Evolutionary conservation across 2,888 invertebrate species (phyloP), one percentile per base, ranked within the genome.

Genomic region (Heliconius ethilla): DNA sequence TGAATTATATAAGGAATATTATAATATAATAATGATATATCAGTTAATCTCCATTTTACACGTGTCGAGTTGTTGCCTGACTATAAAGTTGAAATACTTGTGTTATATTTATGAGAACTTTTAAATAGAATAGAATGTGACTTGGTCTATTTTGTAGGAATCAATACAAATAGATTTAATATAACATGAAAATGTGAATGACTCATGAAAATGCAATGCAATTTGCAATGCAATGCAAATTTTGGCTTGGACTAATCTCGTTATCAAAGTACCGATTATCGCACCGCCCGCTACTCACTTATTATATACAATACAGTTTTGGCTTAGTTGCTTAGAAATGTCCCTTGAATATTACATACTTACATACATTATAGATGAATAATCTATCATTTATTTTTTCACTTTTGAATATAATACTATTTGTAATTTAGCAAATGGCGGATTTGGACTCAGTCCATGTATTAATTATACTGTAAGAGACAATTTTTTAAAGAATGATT

Each of bases 401-500:
- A 76, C 45, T 29, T 3, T 45, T 63, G 29, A 72, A 37, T n/a
- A 33, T 55, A 29, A 33, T 33, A 11, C n/a, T 55, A 59, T 33
- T 10, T 55, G 55, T 29, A 29, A 51, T 1, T 70, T 70, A 51
- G 29, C 29, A 22, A 72, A n/a, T 25, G 59, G n/a, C n/a, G 33
- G 33, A 33, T n/a, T 70, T 51, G 29, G 25, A 70, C 29, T 55
- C 33, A 33, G 22, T 33, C 72, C 55, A 70, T 76, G 25, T 40
- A 40, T 67, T 67, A 37, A 75, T 45, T 66, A 75, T 77, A 69
- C 40, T 29, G 69, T 67, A 70, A 75, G 33, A 59, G 59, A 63
- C 55, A 63, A 51, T 72, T 40, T 75, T 65, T 78, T 69, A 63
- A 65, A 45, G 75, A 70, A 69, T 55, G 76, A 70, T 76, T 81